Base-by-base conservation (phyloP, 2,888 invertebrate genomes). In the Tryphoninae sp. region DNA sequence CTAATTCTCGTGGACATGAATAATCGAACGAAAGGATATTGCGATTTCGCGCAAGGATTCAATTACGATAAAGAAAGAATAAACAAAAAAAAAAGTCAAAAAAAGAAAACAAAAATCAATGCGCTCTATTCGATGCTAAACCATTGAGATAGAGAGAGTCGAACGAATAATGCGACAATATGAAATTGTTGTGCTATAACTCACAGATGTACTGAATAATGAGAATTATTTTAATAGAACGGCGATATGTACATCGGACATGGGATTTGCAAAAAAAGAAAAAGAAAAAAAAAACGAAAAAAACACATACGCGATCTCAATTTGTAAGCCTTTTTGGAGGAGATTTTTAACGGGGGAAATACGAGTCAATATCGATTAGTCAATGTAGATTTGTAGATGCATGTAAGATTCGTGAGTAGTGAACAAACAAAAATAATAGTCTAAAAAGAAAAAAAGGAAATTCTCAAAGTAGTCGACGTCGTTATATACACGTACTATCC, bases 281-380 rank as follows among this genome's bases (percentile, higher is more conserved):
- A 33, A 33, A 33, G 3, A 26, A 33, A 2, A 33, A 4, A 33
- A 33, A 33, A 33, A 33, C 2, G 4, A 3, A 26, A 26, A 26
- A 26, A 3, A 26, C 2, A 61, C 61, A 61, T 61, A 16, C 71
- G 53, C 45, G 67, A 77, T 82, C 55, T 68, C 76, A 77, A 82
- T 82, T 80, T 77, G 79, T 81, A 62, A 82, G 77, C 42, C 68
- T 80, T 84, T 83, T 84, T 85, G 61, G 80, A 79, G 74, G 77
- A 76, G 72, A 77, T 81, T 79, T 81, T 78, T 76, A 78, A 78
- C 77, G 75, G 79, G 79, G 55, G 51, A n/a, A 75, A 82, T 65
- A 76, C 55, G 76, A 85, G 84, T 86, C 86, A 87, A 87, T 87
- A 86, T 71, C 16, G 19, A 53, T 62, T 61, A 86, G 85, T 86